Evolutionary conservation across 30 jellyfish, hydroid and myxozoan species (phyloP), one percentile per base, ranked within the genome.

Genomic region (Cassiopea andromeda): DNA sequence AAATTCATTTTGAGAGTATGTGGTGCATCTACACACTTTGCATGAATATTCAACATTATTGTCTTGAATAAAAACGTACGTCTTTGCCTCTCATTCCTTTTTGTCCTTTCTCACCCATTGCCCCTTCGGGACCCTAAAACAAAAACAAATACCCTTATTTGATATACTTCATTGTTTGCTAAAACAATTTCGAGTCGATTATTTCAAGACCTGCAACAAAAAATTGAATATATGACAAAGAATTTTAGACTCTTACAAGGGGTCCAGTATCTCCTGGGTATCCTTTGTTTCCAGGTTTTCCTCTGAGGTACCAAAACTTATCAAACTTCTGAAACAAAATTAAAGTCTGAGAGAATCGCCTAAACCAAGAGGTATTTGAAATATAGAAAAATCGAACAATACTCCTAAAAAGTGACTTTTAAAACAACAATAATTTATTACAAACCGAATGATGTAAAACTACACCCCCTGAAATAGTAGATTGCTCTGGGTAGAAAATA

Each of bases 61-160:
- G 64, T 54, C 64, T 4, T 27, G 15, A 64, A 64, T 0, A 77
- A 4, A 14, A 58, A 18, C 72, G 59, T 69, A 85, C 93, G 44
- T 60, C 59, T 76, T 16, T 70, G 43, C 93, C 93, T 12, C 68
- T 85, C 48, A 49, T 44, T 8, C 93, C 93, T 60, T 74, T 75
- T 13, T n/a, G 50, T 46, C 93, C 93, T 38, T 85, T 85, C 8
- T 85, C 93, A 0, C 93, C 93, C 16, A 69, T 17, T 18, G 58
- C 80, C 18, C 93, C 93, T 75, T 85, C 93, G 17, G 84, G 89
- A 17, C 93, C 93, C 93, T 85, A 44, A 3, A 17, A 64, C 27
- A 64, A 9, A 17, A 2, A 64, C 15, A 64, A 64, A 4, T 27
- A 27, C 38, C 38, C 38, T 27, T 27, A 27, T 0, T 27, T 54